Evolutionary conservation across 2,113 vertebrate genomes (phyloP).

Genomic region (Macroglossus sobrinus): DNA sequence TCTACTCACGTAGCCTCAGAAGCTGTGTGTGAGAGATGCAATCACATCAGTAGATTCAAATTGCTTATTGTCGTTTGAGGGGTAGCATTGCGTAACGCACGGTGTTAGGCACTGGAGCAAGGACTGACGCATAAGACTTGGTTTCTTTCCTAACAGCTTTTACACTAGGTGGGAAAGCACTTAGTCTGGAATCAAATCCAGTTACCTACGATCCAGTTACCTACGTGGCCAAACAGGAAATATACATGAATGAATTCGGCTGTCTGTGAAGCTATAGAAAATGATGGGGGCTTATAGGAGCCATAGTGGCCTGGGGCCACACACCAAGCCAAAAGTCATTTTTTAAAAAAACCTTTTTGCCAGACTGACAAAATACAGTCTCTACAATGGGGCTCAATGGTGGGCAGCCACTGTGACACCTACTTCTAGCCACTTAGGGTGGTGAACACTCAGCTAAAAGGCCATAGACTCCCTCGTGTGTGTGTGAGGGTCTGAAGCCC

Average conservation of each 20-base stretch:
- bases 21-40: not conserved
- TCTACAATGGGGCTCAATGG: not conserved
- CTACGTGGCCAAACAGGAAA: not conserved
- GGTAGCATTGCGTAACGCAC: not conserved
- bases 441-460: too few relatives aligned
- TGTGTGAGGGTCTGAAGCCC: not conserved
- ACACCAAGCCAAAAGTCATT: not conserved
- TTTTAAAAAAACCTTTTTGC: not conserved
- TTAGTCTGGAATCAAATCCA: not conserved
- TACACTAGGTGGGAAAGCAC: not conserved
- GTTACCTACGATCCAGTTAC: not conserved
- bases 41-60: not conserved
- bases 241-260: not conserved
- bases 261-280: not conserved
- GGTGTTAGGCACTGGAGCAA: not conserved
- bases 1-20: not conserved
- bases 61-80: not conserved
- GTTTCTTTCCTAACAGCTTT: not conserved
- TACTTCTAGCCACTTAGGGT: not conserved
- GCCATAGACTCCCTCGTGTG: not conserved
- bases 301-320: not conserved
- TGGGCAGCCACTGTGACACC: not conserved
- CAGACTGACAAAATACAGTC: not conserved
- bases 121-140: not conserved
- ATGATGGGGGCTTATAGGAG: not conserved